A percentile compares a stretch with the other conserved stretches of the same genome.
These are phyloP conservation scores for Bathynomus jamesi DNA, from an alignment of 1,140 invertebrate species.

Conservation along the genomic window DNA sequence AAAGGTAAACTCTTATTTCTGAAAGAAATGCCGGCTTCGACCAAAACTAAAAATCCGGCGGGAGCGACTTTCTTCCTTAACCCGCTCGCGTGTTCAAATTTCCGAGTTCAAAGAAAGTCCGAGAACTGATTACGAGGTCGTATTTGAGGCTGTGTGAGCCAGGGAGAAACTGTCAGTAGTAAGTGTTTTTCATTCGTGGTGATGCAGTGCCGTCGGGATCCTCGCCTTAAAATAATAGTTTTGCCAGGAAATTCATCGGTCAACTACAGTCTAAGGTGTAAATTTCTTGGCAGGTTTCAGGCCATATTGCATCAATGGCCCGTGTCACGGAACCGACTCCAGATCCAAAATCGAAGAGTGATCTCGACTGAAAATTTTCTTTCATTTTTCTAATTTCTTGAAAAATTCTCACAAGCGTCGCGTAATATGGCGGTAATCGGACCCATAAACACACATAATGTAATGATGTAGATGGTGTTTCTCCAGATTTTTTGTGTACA, in stretches of 20 bases:
- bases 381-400: slow-evolving; percentile 59
- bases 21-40: slow-evolving; percentile 68
- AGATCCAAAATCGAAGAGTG: slow-evolving; percentile 83
- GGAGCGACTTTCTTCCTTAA: slow-evolving; percentile 71
- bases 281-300: slow-evolving; percentile 62
- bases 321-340: slow-evolving; percentile 75
- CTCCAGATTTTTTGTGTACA: no score
- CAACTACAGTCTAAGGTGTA: slow-evolving; percentile 69
- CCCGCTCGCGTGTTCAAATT: slow-evolving; percentile 57
- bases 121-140: slow-evolving; percentile 72
- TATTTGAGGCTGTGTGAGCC: slow-evolving; percentile 57
- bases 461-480: no score
- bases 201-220: slow-evolving; percentile 50
- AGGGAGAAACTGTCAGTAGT: slow-evolving; percentile 72
- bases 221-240: slow-evolving; percentile 58
- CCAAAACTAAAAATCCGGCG: slow-evolving; percentile 66
- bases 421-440: slow-evolving; percentile 64
- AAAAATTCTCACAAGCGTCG: slow-evolving; percentile 60
- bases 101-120: slow-evolving; percentile 70
- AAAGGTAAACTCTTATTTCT: slow-evolving; percentile 45
- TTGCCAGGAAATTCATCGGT: slow-evolving; percentile 70
- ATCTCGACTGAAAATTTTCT: slow-evolving; percentile 60
- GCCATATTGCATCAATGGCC: slow-evolving; percentile 66
- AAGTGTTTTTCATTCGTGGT: slow-evolving; percentile 51
- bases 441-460: slow-evolving; percentile 57